Percentiles rank a stretch among this genome's conserved stretches.
Evolutionary conservation across 2,888 invertebrate species (phyloP).

Genomic region (Meta bourneti): DNA sequence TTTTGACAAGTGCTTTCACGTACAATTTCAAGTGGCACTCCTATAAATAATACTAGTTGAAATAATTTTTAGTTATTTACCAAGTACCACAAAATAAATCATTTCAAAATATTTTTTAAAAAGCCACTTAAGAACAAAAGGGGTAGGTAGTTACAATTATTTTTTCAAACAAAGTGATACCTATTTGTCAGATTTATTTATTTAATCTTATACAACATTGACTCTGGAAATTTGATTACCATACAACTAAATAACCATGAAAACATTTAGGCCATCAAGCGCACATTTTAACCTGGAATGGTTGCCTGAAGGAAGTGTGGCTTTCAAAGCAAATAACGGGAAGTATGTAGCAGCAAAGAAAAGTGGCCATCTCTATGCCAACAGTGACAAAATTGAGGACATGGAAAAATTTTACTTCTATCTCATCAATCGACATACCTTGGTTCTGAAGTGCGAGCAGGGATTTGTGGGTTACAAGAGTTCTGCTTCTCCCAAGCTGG

Average conservation of each 20-base stretch:
- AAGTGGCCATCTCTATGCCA: conserved; percentile 95
- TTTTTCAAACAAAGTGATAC: no score
- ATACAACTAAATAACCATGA: neutral
- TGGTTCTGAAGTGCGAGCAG: conserved; percentile 96
- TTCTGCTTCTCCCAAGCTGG: conserved; percentile 85
- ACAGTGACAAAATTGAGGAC: conserved; percentile 88
- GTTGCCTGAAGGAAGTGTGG: conserved; percentile 94
- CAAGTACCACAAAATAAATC: no score
- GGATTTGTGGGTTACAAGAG: conserved; percentile 96
- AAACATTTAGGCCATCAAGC: conserved; percentile 87
- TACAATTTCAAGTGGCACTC: no score
- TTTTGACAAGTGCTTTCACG: no score
- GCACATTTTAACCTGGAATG: conserved; percentile 96
- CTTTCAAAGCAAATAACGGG: conserved; percentile 95
- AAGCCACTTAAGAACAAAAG: no score
- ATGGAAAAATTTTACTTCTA: conserved; percentile 97
- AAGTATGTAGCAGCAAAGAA: conserved; percentile 96
- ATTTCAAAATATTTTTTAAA: no score
- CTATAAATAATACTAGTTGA: no score
- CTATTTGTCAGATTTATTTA: no score
- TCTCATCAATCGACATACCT: conserved; percentile 94
- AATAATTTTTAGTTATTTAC: no score
- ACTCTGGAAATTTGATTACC: no score
- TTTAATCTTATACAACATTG: neutral
- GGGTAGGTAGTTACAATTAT: no score